These are phyloP conservation scores for Neostethus bicornis DNA, from an alignment of 2,797 vertebrate genomes.

Conservation along the genomic window DNA sequence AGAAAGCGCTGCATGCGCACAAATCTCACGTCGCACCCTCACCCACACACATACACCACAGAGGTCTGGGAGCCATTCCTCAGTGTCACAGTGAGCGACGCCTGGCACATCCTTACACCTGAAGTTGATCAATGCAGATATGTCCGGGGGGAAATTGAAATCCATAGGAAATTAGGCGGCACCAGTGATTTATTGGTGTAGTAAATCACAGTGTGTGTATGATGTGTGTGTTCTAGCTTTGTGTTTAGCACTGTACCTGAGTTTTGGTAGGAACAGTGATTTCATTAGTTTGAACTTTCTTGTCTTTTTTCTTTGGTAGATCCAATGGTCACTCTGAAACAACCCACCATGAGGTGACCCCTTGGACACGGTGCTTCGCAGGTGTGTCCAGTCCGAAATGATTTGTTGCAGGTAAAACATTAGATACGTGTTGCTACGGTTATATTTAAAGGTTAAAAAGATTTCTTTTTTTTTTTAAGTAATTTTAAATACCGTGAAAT, in stretches of 20 bases:
- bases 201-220: slow-evolving; percentile 71
- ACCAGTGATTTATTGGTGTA: slow-evolving; percentile 81
- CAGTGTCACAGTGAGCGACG: slow-evolving; percentile 76
- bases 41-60: slow-evolving; percentile 17
- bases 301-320: slow-evolving; percentile 72
- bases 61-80: slow-evolving; percentile 66
- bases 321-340: slow-evolving; percentile 57
- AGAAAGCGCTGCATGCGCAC: slow-evolving; percentile 68
- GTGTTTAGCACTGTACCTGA: slow-evolving; percentile 60
- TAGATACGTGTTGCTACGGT: slow-evolving; percentile 4
- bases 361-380: slow-evolving; percentile 76
- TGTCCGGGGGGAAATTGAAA: slow-evolving; percentile 81
- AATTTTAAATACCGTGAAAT: slow-evolving; percentile 14
- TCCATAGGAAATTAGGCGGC: slow-evolving; percentile 81
- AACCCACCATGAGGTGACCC: slow-evolving; percentile 51
- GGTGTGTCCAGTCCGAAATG: slow-evolving; percentile 44
- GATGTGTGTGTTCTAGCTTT: slow-evolving; percentile 44
- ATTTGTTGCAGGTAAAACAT: slow-evolving; percentile 9
- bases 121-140: slow-evolving; percentile 81
- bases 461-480: slow-evolving; percentile 6
- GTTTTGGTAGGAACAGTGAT: slow-evolving; percentile 53
- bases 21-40: slow-evolving; percentile 47
- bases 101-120: slow-evolving; percentile 76
- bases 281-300: slow-evolving; percentile 67
- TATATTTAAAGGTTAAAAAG: slow-evolving; percentile 28